Percentiles rank a stretch among this genome's conserved stretches.
phyloP scores from a whole-genome alignment of 2,113 vertebrate genomes.

The Terrapene triunguis region DNA sequence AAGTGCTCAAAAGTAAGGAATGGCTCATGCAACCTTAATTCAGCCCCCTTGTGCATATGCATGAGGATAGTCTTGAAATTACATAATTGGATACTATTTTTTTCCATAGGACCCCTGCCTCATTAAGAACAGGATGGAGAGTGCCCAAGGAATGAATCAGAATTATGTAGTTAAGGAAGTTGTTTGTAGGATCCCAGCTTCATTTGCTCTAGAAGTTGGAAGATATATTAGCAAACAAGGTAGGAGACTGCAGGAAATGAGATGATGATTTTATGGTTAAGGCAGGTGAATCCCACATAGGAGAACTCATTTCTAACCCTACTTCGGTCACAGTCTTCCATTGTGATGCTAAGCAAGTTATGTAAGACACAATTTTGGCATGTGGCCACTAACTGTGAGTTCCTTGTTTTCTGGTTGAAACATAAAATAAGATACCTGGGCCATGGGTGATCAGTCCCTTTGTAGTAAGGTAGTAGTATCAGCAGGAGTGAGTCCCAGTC shows the following conservation, averaged over 20 bases:
- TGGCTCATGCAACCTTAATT: background rate
- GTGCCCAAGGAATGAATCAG: background rate
- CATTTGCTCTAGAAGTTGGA: fast-evolving
- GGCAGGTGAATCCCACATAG: background rate
- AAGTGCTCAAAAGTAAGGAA: background rate
- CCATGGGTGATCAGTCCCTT: background rate
- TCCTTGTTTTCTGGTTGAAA: background rate
- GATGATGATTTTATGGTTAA: background rate
- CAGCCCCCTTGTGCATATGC: background rate
- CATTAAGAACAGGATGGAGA: fast-evolving
- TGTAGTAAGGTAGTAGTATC: background rate
- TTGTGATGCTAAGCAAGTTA: fast-evolving
- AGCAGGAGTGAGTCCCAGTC: background rate
- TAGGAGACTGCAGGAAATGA: background rate
- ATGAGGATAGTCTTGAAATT: background rate
- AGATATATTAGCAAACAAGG: background rate
- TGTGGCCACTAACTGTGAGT: fast-evolving
- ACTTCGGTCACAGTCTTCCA: background rate
- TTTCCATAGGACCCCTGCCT: background rate
- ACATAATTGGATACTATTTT: fast-evolving
- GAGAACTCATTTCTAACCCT: background rate
- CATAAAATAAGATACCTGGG: background rate
- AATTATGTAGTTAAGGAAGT: background rate
- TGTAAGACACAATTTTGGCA: background rate
- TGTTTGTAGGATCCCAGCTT: background rate